Conservation (phyloP, 1,140 invertebrate genomes). For the Danaus melanippus region DNA sequence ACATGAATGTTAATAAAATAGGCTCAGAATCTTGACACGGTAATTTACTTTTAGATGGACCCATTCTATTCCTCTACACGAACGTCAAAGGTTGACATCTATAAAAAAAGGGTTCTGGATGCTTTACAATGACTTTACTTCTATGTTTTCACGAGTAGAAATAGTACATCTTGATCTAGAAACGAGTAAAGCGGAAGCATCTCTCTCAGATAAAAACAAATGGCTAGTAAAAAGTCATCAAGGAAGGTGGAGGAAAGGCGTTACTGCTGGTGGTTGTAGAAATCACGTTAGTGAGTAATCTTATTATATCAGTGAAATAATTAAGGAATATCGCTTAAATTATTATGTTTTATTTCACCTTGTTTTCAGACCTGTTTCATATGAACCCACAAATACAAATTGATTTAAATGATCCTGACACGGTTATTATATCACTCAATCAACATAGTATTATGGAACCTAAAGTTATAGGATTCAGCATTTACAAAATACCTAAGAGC, state of each 20-base stretch:
- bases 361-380: conserved; percentile 89
- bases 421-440: conserved; percentile 89
- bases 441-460: conserved; percentile 94
- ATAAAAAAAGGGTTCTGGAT: conserved; percentile 89
- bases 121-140: conserved; percentile 87
- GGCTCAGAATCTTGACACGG: not conserved
- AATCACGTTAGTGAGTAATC: conserved; percentile 83
- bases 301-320: not conserved
- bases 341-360: not conserved
- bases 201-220: conserved; percentile 81
- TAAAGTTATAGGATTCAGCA: conserved; percentile 94
- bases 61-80: conserved; percentile 73
- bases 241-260: conserved; percentile 90
- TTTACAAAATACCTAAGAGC: conserved; percentile 79
- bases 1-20: not conserved
- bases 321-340: not conserved
- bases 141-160: conserved; percentile 88
- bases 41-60: conserved; percentile 30
- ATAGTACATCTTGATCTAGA: conserved; percentile 90
- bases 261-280: conserved; percentile 91
- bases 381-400: conserved; percentile 93
- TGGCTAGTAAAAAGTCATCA: conserved; percentile 91
- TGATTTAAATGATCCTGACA: conserved; percentile 83
- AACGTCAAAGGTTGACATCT: conserved; percentile 81
- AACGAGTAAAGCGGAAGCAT: conserved; percentile 87